Percentiles rank a stretch among this genome's conserved stretches.
Evolutionary conservation across 92 coral and sea anemone genomes (phyloP).

Genomic region (Palythoa caribaeorum): DNA sequence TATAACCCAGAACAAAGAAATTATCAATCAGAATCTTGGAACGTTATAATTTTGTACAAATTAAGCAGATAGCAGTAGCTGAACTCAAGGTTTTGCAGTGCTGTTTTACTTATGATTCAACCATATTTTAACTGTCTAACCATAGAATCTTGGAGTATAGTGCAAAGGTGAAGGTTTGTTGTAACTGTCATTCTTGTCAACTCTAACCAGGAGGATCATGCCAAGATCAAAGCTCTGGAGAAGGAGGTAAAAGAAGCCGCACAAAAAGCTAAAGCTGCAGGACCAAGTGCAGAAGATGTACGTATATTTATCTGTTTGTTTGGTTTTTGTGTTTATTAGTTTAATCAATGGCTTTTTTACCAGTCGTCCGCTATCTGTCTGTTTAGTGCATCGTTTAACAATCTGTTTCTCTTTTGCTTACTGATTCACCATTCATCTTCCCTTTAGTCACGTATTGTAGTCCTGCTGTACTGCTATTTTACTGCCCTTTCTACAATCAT

Average conservation of each 20-base stretch:
- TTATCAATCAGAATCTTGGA: neutral
- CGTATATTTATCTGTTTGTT: neutral
- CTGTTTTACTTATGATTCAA: too few relatives aligned
- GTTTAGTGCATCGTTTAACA: neutral
- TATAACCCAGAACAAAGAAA: too few relatives aligned
- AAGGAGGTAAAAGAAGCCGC: conserved; percentile 95
- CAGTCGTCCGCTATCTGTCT: neutral
- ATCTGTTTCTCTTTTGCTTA: neutral
- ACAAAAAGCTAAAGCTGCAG: conserved; percentile 85
- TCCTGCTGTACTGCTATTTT: too few relatives aligned
- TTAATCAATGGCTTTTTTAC: neutral
- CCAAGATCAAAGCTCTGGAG: conserved; percentile 90
- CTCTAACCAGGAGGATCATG: conserved; percentile 83
- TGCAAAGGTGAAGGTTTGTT: neutral
- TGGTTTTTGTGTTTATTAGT: neutral
- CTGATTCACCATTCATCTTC: too few relatives aligned
- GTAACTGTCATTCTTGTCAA: neutral
- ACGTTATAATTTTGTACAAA: neutral
- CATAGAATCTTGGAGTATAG: too few relatives aligned
- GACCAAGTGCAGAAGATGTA: conserved; percentile 97
- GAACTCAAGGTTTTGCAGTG: neutral
- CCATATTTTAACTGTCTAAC: too few relatives aligned
- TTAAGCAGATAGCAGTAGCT: neutral
- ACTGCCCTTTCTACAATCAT: too few relatives aligned
- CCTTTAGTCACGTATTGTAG: too few relatives aligned